Evolutionary conservation across 2,888 invertebrate genomes (phyloP), one percentile per base, ranked within the genome.

Genomic region (Dryobota labecula): DNA sequence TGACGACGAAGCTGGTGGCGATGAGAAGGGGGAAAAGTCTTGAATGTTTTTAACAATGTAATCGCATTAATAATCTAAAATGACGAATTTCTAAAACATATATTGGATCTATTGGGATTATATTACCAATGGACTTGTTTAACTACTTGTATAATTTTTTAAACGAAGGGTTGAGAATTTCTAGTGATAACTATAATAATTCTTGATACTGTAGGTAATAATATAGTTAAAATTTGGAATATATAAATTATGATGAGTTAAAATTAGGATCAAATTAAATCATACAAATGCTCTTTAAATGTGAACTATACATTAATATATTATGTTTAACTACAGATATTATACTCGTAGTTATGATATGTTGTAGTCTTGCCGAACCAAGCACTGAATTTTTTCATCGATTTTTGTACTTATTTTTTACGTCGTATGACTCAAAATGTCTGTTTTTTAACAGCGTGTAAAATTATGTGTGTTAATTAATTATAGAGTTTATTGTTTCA

Each of bases 1-100:
- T 20, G 73, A 54, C 13, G 41, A 47, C 2, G 58, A 78, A 54
- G 20, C 24, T 43, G 41, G 36, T 49, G 61, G 36, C 0, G 30
- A 47, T 24, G 41, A 56, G 24, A 77, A 71, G 2, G 43, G 36
- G 11, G 47, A 49, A 41, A 49, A 72, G 20, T 41, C 38, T 47
- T 71, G 2, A 70, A 9, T 38, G 24, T 41, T 68, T 68, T 0
- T 3, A 7, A 38, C 11, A 24, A 18, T 7, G 20, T 2, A 13
- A 61, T 49, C 49, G 2, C 30, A 61, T 15, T 49, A 5, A 15
- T 30, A 47, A 20, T 60, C 1, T 8, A 8, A 60, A n/a, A 30
- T 9, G 13, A 8, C 8, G 30, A 9, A 3, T n/a, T 51, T 13
- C 8, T 13, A 20, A 20, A 30, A 27, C 3, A 27, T 15, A 2